phyloP scores from a whole-genome alignment of 2,113 vertebrate genomes.

The Aepyceros melampus region DNA sequence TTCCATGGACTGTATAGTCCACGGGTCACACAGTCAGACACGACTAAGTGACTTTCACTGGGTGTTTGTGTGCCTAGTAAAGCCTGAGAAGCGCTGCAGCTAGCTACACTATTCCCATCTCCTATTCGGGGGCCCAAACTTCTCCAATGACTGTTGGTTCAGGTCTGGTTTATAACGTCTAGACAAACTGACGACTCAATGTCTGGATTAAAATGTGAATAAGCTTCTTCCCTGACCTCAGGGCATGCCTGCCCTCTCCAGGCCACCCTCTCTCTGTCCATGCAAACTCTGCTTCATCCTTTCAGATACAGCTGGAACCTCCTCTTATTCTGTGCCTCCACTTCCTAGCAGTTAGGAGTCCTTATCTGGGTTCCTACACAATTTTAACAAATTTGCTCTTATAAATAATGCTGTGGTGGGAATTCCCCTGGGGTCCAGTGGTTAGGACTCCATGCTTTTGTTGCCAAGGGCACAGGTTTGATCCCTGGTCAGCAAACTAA shows the following conservation, averaged over 20 bases:
- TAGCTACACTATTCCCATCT: not conserved
- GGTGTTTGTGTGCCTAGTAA: not conserved
- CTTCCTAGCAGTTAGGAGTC: not conserved
- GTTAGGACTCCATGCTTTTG: not conserved
- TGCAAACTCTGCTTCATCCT: not conserved
- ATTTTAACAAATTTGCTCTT: not conserved
- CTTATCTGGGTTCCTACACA: not conserved
- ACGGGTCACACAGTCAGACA: not conserved
- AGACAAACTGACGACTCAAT: not conserved
- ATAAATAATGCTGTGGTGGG: not conserved
- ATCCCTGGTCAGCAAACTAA: not conserved
- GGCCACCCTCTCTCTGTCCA: not conserved
- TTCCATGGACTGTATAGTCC: not conserved
- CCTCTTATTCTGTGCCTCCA: not conserved
- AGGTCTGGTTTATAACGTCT: not conserved
- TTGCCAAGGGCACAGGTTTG: not conserved
- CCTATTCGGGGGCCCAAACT: not conserved
- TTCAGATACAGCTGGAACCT: not conserved
- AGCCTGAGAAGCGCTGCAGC: not conserved
- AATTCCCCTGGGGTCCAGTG: not conserved
- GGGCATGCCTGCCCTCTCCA: not conserved
- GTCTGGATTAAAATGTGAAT: not conserved
- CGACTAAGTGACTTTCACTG: rapidly evolving
- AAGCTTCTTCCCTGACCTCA: not conserved
- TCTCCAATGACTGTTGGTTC: not conserved